Conservation (phyloP, 2,888 invertebrate species). For the Branchipolynoe longqiensis region DNA sequence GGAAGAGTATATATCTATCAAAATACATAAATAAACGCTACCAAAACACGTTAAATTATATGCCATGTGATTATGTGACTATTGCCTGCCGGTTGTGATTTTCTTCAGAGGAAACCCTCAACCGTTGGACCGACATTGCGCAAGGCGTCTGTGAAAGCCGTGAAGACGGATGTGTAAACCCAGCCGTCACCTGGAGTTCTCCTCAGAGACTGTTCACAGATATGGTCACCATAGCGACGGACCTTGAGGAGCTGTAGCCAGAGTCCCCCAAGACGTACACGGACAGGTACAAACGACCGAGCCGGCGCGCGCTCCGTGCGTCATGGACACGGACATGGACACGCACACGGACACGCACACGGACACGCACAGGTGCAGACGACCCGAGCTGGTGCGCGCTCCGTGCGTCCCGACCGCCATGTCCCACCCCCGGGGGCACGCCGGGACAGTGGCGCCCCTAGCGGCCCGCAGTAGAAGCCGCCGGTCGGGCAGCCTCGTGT, state of each 20-base stretch:
- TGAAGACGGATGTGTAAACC: too few species aligned
- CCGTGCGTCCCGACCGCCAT: background rate
- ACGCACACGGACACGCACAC: too few species aligned
- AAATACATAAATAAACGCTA: too few species aligned
- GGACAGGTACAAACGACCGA: background rate
- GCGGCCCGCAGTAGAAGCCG: background rate
- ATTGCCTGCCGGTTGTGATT: too few species aligned
- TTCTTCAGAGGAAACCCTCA: too few species aligned
- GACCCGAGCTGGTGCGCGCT: background rate
- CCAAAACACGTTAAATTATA: too few species aligned
- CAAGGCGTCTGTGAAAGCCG: too few species aligned
- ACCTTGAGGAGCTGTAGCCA: background rate
- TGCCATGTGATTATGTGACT: too few species aligned
- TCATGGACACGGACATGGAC: background rate
- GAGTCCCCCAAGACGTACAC: background rate
- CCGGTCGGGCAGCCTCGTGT: background rate
- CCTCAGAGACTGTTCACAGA: background rate
- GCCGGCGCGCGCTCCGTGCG: background rate
- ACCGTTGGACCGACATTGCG: too few species aligned
- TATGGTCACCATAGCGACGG: conserved; percentile 25
- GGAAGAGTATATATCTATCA: too few species aligned
- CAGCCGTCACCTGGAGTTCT: too few species aligned
- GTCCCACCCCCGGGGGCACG: background rate
- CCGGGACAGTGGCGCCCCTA: background rate
- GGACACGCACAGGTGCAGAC: background rate